A percentile compares a stretch with the other conserved stretches of the same genome.
Evolutionary conservation across 2,888 invertebrate species (phyloP).

Genomic region (Dexiosoma caninum): DNA sequence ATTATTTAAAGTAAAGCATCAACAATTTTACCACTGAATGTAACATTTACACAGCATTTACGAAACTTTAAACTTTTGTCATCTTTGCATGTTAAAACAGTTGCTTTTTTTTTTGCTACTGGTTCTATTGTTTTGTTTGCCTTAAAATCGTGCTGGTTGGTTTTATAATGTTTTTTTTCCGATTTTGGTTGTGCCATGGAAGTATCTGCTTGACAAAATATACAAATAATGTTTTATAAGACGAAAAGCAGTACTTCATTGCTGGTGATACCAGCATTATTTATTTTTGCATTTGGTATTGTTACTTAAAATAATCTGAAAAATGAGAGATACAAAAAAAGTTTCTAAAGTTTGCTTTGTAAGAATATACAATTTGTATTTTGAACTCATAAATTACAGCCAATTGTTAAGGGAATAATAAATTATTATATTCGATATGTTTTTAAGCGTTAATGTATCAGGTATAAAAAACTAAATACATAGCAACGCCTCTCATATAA

Average conservation of each 20-base stretch:
- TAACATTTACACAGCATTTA: constrained; percentile 74
- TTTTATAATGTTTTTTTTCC: neutral
- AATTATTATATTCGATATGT: no score
- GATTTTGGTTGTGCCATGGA: neutral
- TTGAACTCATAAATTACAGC: neutral
- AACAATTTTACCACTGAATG: constrained; percentile 49
- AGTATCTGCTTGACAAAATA: neutral
- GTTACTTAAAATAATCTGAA: neutral
- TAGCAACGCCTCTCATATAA: no score
- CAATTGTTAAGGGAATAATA: neutral
- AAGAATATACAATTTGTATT: neutral
- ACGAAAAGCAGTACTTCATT: neutral
- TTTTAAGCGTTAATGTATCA: no score
- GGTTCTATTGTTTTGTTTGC: neutral
- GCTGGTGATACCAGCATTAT: neutral
- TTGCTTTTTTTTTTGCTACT: constrained; percentile 64
- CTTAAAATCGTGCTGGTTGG: neutral
- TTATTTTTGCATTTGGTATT: neutral
- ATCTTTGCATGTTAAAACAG: constrained; percentile 47
- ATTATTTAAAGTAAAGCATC: constrained; percentile 56
- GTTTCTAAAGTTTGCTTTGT: neutral
- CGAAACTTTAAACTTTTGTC: constrained; percentile 68
- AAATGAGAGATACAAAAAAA: neutral
- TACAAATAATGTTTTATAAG: neutral
- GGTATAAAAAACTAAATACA: no score